These are phyloP conservation scores for Torymus texanus DNA, from an alignment of 2,888 invertebrate species.

Conservation along the genomic window DNA sequence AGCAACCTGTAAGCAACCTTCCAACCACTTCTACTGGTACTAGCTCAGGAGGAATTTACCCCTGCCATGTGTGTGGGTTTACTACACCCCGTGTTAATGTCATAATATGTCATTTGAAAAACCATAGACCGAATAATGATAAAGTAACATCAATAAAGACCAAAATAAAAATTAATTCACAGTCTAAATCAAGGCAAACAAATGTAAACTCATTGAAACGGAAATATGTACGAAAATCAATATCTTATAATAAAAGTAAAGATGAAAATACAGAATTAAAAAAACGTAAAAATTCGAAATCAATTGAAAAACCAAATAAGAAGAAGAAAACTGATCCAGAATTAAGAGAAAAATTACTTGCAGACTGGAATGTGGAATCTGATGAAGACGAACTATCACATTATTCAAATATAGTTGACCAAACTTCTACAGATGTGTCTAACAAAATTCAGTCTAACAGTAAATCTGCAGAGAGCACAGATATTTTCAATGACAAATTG, in stretches of 20 bases:
- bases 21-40: slow-evolving; percentile 33
- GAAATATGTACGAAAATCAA: slow-evolving; percentile 72
- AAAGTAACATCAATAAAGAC: slow-evolving; percentile 1
- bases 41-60: slow-evolving; percentile 72
- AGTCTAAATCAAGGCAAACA: slow-evolving; percentile 60
- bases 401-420: slow-evolving; percentile 61
- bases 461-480: slow-evolving; percentile 20
- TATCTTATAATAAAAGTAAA: slow-evolving; percentile 67
- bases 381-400: slow-evolving; percentile 71
- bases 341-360: slow-evolving; percentile 82
- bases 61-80: slow-evolving; percentile 82
- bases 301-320: slow-evolving; percentile 67
- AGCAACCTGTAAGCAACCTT: slow-evolving; percentile 70
- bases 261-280: slow-evolving; percentile 69
- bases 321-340: slow-evolving; percentile 80
- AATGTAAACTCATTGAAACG: slow-evolving; percentile 69
- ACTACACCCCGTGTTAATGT: slow-evolving; percentile 83
- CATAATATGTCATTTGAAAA: slow-evolving; percentile 84
- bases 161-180: slow-evolving; percentile 61
- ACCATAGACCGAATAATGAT: slow-evolving; percentile 75
- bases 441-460: slow-evolving; percentile 3
- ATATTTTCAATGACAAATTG: slow-evolving; percentile 44
- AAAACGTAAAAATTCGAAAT: slow-evolving; percentile 69
- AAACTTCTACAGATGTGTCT: not conserved
- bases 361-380: slow-evolving; percentile 86